A percentile compares a stretch with the other conserved stretches of the same genome.
Conservation (phyloP, 2,797 vertebrate genomes). For the Aplochiton taeniatus region DNA sequence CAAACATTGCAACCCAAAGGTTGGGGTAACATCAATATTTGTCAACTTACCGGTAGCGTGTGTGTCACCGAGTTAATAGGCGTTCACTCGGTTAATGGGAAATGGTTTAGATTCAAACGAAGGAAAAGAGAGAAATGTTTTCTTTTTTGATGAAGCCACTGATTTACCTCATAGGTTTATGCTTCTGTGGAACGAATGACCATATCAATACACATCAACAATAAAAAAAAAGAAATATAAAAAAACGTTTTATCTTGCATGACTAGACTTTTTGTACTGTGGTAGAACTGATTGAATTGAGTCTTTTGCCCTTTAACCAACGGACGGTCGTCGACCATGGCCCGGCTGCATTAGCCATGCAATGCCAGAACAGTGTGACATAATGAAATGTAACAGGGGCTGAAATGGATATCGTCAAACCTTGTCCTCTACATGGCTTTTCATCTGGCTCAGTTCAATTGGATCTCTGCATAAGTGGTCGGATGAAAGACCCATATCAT, state of each 20-base stretch:
- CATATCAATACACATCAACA: no score
- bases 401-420: conserved; percentile 25
- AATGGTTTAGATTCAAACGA: no score
- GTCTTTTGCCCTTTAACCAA: conserved; percentile 14
- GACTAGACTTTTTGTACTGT: neutral
- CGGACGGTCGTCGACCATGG: neutral
- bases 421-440: conserved; percentile 7
- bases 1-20: conserved; percentile 34
- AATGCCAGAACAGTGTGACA: conserved; percentile 2
- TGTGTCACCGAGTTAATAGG: no score
- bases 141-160: no score
- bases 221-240: no score
- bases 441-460: conserved; percentile 12
- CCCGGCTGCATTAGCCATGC: conserved; percentile 15
- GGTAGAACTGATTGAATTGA: conserved; percentile 1
- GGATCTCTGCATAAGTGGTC: conserved; percentile 21
- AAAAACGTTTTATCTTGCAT: no score
- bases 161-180: no score
- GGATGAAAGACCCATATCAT: conserved; percentile 30
- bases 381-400: conserved; percentile 24
- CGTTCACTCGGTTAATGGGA: no score
- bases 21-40: neutral
- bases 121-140: no score
- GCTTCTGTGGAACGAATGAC: no score
- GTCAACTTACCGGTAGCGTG: neutral